These are phyloP conservation scores for Zootoca vivipara DNA, from an alignment of 2,113 vertebrate species.

Conservation along the genomic window DNA sequence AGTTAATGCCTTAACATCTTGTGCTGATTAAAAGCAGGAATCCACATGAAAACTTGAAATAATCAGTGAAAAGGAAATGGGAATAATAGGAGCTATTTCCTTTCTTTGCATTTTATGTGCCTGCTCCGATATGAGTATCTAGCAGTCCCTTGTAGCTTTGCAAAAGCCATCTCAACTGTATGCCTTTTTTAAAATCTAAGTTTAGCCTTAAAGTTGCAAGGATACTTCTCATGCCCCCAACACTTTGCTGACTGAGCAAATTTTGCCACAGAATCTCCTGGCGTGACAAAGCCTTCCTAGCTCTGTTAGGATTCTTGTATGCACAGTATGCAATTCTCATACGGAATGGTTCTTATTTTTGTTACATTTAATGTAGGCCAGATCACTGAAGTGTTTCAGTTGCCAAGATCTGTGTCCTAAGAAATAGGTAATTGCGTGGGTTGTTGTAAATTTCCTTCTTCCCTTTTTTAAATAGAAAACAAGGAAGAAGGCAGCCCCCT, in stretches of 20 bases:
- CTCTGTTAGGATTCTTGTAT: background rate
- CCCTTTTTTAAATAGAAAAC: background rate
- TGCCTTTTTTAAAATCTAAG: background rate
- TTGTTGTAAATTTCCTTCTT: slow-evolving; percentile 20
- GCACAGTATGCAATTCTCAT: slow-evolving; percentile 7
- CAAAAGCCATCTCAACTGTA: background rate
- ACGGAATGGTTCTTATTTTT: slow-evolving; percentile 42
- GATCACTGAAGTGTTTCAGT: background rate
- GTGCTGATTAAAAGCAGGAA: slow-evolving; percentile 40
- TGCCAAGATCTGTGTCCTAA: slow-evolving; percentile 20
- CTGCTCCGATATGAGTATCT: background rate
- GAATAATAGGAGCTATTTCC: slow-evolving; percentile 38
- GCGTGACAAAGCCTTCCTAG: too few relatives aligned
- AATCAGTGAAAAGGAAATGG: slow-evolving; percentile 37
- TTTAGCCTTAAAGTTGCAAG: background rate
- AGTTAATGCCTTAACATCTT: slow-evolving; percentile 40
- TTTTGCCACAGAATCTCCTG: background rate
- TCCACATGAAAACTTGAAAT: slow-evolving; percentile 22
- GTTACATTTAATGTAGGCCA: slow-evolving; percentile 23
- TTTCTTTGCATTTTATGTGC: background rate
- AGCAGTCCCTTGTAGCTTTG: background rate
- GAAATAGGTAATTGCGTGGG: background rate
- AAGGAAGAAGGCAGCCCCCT: too few relatives aligned
- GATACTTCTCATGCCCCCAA: background rate
- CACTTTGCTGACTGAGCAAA: background rate